Percentiles rank a stretch among this genome's conserved stretches.
phyloP scores from a whole-genome alignment of 1,140 invertebrate genomes.

The Drosophila gunungcola region DNA sequence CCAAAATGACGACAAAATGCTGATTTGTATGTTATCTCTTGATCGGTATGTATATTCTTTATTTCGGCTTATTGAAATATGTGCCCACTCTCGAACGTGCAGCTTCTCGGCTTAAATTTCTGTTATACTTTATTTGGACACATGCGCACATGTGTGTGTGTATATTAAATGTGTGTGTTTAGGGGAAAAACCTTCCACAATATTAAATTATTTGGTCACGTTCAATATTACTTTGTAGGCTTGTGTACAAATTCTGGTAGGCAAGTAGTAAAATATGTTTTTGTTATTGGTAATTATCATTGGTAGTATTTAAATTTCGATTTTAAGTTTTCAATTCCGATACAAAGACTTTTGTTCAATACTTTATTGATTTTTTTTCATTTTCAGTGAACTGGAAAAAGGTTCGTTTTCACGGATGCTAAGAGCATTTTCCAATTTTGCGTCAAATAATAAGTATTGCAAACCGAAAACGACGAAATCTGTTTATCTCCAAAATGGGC shows the following conservation, averaged over 20 bases:
- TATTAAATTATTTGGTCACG: conserved; percentile 83
- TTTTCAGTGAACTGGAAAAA: not conserved
- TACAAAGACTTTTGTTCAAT: conserved; percentile 35
- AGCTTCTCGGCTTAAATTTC: conserved; percentile 16
- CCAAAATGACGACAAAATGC: conserved; percentile 29
- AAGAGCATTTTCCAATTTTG: not conserved
- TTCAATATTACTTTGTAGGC: conserved; percentile 71
- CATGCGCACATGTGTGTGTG: conserved; percentile 34
- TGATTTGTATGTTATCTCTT: not conserved
- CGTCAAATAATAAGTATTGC: not conserved
- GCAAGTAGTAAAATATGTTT: conserved; percentile 80
- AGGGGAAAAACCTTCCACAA: conserved; percentile 66
- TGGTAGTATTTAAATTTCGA: conserved; percentile 47
- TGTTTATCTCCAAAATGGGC: not conserved
- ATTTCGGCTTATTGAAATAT: conserved; percentile 33
- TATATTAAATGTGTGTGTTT: conserved; percentile 60
- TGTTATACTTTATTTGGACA: conserved; percentile 36
- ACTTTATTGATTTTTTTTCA: not conserved
- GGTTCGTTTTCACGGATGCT: not conserved
- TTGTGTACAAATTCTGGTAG: conserved; percentile 78
- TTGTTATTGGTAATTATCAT: conserved; percentile 40
- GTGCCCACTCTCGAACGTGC: conserved; percentile 22
- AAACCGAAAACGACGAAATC: conserved; percentile 4
- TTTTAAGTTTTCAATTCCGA: conserved; percentile 66
- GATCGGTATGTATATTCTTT: conserved; percentile 49